Base-by-base conservation (phyloP, 2,888 invertebrate species). In the Plagodis dolabraria region DNA sequence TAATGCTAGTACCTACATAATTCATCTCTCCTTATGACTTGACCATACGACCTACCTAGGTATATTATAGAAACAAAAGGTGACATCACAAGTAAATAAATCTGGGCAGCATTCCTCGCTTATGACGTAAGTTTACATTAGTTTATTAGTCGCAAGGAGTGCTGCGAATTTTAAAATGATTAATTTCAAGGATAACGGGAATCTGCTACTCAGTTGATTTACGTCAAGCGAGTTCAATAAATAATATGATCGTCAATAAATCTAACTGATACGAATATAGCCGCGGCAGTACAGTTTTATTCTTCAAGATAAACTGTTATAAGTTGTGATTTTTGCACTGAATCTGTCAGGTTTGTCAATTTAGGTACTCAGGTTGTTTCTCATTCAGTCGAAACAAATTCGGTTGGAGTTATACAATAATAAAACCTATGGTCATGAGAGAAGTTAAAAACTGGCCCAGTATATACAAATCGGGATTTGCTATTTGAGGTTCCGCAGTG, bases 41-140 rank as follows among this genome's bases (percentile, higher is more conserved):
- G 7, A 7, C 12, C 43, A 44, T 12, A n/a, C 33, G 38, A 33
- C 22, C 38, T 36, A 50, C 57, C 47, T 57, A 47, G 53, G 40
- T 11, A 38, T 9, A 8, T 7, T n/a, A 12, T 54, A 47, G 51
- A 43, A 48, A 54, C 9, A 47, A 35, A 60, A 65, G 72, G 76
- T 82, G 81, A 80, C 77, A 77, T 78, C 79, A 77, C 74, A 57
- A 44, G 61, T 66, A 74, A 72, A 76, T 76, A 73, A 72, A 77
- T 72, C 74, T 70, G 60, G 60, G 57, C 66, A 60, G 61, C 75
- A 79, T 79, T 72, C 77, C 69, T 46, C 48, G 54, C 56, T 63
- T 63, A 66, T 77, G 74, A 78, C 72, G 72, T 63, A 71, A 71
- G 57, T 57, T 53, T 47, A 46, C 54, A 60, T 66, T 57, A 62